These are phyloP conservation scores for Acanthochromis polyacanthus DNA, from an alignment of 2,113 vertebrate species.

Conservation along the genomic window DNA sequence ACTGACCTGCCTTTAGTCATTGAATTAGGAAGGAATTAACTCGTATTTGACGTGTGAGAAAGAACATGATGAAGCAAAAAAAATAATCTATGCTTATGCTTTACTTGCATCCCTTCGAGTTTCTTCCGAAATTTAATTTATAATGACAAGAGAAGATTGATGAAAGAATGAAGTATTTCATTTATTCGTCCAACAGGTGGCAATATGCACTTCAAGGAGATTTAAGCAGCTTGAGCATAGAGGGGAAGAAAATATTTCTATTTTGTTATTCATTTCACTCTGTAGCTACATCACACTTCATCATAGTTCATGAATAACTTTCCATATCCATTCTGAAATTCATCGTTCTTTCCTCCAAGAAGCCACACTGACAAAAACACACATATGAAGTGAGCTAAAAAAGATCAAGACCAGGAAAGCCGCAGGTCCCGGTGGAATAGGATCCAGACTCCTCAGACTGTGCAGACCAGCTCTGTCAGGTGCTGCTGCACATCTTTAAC, in stretches of 20 bases:
- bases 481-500: too few species aligned
- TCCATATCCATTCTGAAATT: constrained; percentile 32
- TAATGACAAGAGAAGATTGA: constrained; percentile 31
- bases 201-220: constrained; percentile 15
- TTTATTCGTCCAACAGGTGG: constrained; percentile 30
- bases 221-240: constrained; percentile 10
- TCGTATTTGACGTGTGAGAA: background rate
- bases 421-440: too few species aligned
- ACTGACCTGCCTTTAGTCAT: background rate
- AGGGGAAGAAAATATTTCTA: constrained; percentile 9
- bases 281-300: constrained; percentile 23
- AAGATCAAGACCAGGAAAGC: too few species aligned
- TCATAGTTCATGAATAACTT: constrained; percentile 38
- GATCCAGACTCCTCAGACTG: too few species aligned
- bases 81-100: background rate
- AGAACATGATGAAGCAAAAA: background rate
- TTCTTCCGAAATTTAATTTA: background rate
- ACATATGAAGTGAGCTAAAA: too few species aligned
- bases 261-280: constrained; percentile 43
- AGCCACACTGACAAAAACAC: constrained; percentile 7
- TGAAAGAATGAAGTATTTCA: constrained; percentile 27
- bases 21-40: background rate
- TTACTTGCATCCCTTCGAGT: background rate
- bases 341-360: background rate
- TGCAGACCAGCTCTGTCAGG: too few species aligned